Evolutionary conservation across 2,113 vertebrate genomes (phyloP), one percentile per base, ranked within the genome.

Genomic region (Gadus macrocephalus): DNA sequence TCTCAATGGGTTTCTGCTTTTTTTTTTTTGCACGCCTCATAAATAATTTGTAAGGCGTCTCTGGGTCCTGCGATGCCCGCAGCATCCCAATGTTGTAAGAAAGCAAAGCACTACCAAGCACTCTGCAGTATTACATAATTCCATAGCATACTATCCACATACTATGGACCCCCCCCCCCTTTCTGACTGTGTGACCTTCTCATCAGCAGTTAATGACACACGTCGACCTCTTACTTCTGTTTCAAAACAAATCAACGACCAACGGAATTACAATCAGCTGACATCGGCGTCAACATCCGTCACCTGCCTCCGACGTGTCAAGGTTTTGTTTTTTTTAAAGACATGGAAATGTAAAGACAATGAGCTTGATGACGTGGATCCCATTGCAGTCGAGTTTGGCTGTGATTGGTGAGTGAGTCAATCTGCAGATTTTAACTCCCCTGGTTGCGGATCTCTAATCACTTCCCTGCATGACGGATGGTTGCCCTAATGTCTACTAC

Each of bases 101-200:
- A 84, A 82, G 71, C 71, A 82, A 74, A 78, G 74, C 74, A 75
- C 70, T 9, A 20, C 61, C 49, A 19, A 22, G 22, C 31, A 73
- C 76, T 88, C 91, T 89, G 90, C 90, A 90, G 87, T 90, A 80
- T 92, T 91, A 83, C 88, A 89, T 92, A 91, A 91, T 76, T 81
- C 69, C 78, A 58, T 17, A 58, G 22, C 64, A 76, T 74, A 66
- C 66, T 53, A 77, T 28, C 60, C 35, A 19, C 59, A 73, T 60
- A 55, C 38, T n/a, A 27, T 75, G 6, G 31, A 35, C 31, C 28
- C 22, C 15, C 72, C 72, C 72, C 28, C 25, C 25, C 25, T 2
- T 25, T 25, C 25, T 25, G 25, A 35, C 31, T 35, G 64, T 58
- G 53, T 71, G 80, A 85, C 82, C 76, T 71, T 79, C 66, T 76